These are phyloP conservation scores for Megalops atlanticus DNA, from an alignment of 2,113 vertebrate species.

Conservation along the genomic window DNA sequence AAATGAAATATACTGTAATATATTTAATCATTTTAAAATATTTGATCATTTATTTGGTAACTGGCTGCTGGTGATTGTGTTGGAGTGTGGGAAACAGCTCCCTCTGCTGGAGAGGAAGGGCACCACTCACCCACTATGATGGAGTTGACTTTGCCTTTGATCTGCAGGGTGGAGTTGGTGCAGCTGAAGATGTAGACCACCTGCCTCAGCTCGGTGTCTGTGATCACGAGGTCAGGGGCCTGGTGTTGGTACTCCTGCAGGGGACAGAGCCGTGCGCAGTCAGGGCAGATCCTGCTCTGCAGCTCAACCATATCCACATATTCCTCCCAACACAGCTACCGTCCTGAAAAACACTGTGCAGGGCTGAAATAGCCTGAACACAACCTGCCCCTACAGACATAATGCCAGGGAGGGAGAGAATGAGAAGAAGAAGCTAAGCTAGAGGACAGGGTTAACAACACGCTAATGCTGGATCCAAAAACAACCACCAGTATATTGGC, in stretches of 20 bases:
- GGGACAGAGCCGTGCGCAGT: not conserved
- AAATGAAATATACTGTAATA: too few species aligned
- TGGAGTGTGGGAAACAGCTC: not conserved
- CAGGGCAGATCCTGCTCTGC: too few species aligned
- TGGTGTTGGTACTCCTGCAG: slow-evolving; percentile 90
- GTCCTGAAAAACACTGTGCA: not conserved
- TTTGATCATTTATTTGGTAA: not conserved
- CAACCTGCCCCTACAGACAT: not conserved
- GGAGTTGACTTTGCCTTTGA: slow-evolving; percentile 97
- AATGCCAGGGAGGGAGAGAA: not conserved
- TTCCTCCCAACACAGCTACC: not conserved
- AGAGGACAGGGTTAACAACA: too few species aligned
- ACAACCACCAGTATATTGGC: too few species aligned
- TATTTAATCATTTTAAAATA: too few species aligned
- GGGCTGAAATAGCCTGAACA: not conserved
- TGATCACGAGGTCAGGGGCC: slow-evolving; percentile 84
- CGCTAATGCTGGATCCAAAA: too few species aligned
- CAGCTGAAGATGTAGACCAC: slow-evolving; percentile 93
- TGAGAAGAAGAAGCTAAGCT: too few species aligned
- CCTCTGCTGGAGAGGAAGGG: not conserved
- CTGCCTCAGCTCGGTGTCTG: slow-evolving; percentile 91
- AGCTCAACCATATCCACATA: not conserved
- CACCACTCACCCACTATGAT: slow-evolving; percentile 88
- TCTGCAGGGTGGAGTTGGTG: slow-evolving; percentile 85
- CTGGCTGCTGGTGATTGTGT: too few species aligned